Conservation (phyloP, 2,888 invertebrate species). For the Cataglyphis cursor region DNA sequence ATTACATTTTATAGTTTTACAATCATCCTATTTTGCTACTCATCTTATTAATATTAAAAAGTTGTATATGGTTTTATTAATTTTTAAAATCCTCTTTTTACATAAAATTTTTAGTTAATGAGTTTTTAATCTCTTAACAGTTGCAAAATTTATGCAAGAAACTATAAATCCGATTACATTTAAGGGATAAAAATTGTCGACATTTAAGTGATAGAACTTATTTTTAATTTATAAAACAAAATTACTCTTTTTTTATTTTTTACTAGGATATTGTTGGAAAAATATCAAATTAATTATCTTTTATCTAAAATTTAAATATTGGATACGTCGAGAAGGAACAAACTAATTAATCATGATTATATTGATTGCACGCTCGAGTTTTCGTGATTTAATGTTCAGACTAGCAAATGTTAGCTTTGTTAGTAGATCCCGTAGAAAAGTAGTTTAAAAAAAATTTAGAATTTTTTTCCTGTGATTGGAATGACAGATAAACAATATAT, state of each 20-base stretch:
- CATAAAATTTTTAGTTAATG: background rate
- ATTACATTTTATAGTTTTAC: background rate
- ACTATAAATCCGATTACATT: background rate
- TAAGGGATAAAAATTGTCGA: background rate
- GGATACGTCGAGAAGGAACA: conserved; percentile 5
- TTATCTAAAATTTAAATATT: conserved; percentile 40
- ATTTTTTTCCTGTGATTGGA: conserved; percentile 1
- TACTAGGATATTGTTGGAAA: background rate
- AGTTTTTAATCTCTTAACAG: conserved; percentile 17
- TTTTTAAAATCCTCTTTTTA: background rate
- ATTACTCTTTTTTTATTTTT: background rate
- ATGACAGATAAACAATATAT: conserved; percentile 22
- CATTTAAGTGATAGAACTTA: background rate
- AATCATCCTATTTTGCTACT: background rate
- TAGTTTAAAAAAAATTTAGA: background rate
- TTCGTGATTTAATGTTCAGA: conserved; percentile 41
- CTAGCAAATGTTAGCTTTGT: background rate
- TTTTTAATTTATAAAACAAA: background rate
- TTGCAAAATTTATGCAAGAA: background rate
- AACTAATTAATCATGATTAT: conserved; percentile 52
- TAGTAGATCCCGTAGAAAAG: background rate
- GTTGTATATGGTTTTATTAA: background rate
- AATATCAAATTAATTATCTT: conserved; percentile 42
- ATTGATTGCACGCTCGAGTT: conserved; percentile 10
- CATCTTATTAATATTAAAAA: background rate